Evolutionary conservation across 2,888 invertebrate genomes (phyloP).

Genomic region (Pristionchus fissidentatus): DNA sequence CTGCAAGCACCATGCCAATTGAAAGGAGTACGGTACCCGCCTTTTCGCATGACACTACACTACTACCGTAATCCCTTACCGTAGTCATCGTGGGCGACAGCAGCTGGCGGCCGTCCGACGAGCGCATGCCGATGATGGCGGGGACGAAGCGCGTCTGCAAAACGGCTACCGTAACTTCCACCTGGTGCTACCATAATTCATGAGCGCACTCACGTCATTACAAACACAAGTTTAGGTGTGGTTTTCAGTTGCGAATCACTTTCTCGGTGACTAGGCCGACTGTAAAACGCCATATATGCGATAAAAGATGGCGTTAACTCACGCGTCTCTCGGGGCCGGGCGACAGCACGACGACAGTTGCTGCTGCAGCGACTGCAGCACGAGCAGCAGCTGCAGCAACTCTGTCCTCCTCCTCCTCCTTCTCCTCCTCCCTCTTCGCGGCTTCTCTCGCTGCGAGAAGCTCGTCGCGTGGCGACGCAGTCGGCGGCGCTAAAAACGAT

Average conservation of each 20-base stretch:
- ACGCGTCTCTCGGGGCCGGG: slow-evolving; percentile 3
- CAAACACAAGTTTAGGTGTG: no score
- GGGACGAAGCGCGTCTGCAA: slow-evolving; percentile 34
- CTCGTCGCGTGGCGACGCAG: not conserved
- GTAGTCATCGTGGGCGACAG: slow-evolving; percentile 29
- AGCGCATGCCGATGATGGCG: slow-evolving; percentile 28
- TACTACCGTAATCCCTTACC: no score
- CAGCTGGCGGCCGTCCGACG: slow-evolving; percentile 44
- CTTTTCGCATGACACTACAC: no score
- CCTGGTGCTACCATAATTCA: no score
- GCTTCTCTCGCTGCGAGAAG: slow-evolving; percentile 48
- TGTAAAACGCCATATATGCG: not conserved
- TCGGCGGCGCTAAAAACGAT: slow-evolving; percentile 6
- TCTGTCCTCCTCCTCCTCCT: not conserved
- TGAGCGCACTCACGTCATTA: no score
- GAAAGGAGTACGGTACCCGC: no score
- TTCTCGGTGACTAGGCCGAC: not conserved
- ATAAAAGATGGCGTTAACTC: not conserved
- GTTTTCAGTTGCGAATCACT: no score
- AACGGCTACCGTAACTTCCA: not conserved
- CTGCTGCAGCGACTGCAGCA: not conserved
- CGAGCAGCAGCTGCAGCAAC: not conserved
- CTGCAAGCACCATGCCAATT: not conserved
- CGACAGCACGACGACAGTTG: slow-evolving; percentile 6
- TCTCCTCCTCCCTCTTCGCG: not conserved